A percentile compares a stretch with the other conserved stretches of the same genome.
Conservation (phyloP, 1,140 invertebrate species). For the Drosophila lini region DNA sequence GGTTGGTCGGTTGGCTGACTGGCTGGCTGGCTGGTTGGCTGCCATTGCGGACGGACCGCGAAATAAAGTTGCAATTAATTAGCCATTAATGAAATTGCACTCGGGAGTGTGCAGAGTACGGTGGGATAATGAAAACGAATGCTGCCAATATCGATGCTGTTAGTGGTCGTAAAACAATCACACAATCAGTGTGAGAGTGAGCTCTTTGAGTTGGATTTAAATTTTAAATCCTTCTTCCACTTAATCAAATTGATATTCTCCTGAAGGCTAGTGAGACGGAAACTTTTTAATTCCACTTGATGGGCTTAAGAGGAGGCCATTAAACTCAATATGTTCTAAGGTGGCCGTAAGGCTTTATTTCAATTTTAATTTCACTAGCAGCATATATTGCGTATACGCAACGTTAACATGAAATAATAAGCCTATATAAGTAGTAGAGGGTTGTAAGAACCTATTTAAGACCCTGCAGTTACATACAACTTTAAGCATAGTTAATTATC, state of each 20-base stretch:
- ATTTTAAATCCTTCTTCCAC: conserved; percentile 28
- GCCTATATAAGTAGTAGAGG: not conserved
- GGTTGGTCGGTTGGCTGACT: conserved; percentile 27
- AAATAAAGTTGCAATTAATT: conserved; percentile 77
- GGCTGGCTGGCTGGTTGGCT: conserved; percentile 3
- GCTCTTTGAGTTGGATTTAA: conserved; percentile 19
- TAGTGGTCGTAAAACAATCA: conserved; percentile 42
- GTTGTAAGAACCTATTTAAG: not conserved
- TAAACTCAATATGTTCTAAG: conserved; percentile 28
- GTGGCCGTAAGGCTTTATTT: conserved; percentile 6
- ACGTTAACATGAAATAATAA: not conserved
- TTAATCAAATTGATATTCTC: conserved; percentile 30
- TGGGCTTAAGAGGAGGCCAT: not conserved
- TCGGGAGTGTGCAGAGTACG: not conserved
- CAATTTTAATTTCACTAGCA: conserved; percentile 18
- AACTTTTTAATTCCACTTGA: conserved; percentile 23
- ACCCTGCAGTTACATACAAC: not conserved
- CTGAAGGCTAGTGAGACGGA: conserved; percentile 17
- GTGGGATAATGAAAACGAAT: conserved; percentile 53
- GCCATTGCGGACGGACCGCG: conserved; percentile 35
- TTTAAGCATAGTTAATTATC: not conserved
- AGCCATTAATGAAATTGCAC: conserved; percentile 61
- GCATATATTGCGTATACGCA: conserved; percentile 26
- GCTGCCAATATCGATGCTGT: conserved; percentile 35
- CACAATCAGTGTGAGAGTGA: conserved; percentile 7